These are phyloP conservation scores for Sus cebifrons DNA, from an alignment of 2,797 vertebrate species.

Conservation along the genomic window DNA sequence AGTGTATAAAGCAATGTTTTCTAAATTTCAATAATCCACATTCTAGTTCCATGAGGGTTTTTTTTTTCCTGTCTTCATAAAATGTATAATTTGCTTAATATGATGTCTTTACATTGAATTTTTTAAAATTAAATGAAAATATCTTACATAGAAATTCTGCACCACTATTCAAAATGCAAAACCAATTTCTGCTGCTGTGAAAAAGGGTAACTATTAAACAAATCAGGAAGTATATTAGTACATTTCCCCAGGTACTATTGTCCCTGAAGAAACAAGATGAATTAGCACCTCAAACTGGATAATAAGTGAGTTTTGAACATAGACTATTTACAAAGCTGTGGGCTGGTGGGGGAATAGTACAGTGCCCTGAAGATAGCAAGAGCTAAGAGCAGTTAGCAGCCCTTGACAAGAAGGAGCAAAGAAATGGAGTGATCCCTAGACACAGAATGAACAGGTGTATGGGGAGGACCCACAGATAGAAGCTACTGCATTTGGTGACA, in stretches of 20 bases:
- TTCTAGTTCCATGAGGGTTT: neutral
- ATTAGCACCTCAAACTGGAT: neutral
- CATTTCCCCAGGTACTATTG: neutral
- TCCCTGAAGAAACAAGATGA: neutral
- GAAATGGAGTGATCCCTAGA: neutral
- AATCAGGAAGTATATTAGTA: neutral
- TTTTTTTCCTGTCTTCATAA: constrained; percentile 35
- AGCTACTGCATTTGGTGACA: neutral
- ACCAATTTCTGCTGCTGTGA: neutral
- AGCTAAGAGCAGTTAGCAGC: no score
- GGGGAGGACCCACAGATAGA: accelerated
- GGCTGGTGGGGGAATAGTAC: no score
- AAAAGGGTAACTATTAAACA: neutral
- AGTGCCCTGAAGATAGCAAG: accelerated
- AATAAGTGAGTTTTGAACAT: neutral
- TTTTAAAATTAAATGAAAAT: neutral
- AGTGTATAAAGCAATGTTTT: neutral
- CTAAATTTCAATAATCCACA: neutral
- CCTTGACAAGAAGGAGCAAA: neutral
- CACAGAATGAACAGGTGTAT: accelerated
- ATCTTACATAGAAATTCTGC: neutral
- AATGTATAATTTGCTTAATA: constrained; percentile 2
- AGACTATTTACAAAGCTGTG: neutral
- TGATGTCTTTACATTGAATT: neutral
- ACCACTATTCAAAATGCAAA: neutral